These are phyloP conservation scores for Tor tambroides DNA, from an alignment of 2,113 vertebrate species.

Conservation along the genomic window DNA sequence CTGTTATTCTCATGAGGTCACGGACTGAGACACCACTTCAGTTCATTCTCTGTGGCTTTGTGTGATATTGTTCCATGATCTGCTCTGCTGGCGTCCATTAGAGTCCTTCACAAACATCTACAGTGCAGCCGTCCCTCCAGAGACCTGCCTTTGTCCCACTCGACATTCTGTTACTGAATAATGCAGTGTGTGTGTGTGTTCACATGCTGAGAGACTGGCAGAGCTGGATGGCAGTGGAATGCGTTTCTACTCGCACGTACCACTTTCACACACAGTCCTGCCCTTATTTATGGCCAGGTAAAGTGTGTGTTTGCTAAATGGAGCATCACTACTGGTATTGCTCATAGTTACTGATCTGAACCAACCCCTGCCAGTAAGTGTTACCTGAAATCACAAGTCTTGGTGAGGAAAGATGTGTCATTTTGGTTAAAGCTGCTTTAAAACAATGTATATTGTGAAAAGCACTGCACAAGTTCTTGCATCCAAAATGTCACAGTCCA, in stretches of 20 bases:
- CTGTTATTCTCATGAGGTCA: background rate
- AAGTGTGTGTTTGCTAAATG: background rate
- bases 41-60: background rate
- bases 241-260: conserved; percentile 52
- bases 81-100: background rate
- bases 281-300: conserved; percentile 4
- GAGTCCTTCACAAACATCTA: conserved; percentile 12
- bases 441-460: background rate
- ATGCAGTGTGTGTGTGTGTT: conserved; percentile 30
- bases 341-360: background rate
- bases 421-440: background rate
- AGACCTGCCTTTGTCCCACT: conserved; percentile 39
- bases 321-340: background rate
- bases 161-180: conserved; percentile 43
- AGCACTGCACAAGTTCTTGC: background rate
- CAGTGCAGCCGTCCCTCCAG: background rate
- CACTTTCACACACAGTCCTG: background rate
- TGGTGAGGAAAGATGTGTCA: background rate
- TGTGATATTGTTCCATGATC: background rate
- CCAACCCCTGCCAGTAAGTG: background rate
- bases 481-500: background rate
- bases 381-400: background rate
- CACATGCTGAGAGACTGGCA: conserved; percentile 24
- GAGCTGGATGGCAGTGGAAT: conserved; percentile 3
- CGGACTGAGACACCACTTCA: background rate